Percentiles rank a stretch among this genome's conserved stretches.
Conservation (phyloP, 2,797 vertebrate genomes). For the Coracias cyanogaster region DNA sequence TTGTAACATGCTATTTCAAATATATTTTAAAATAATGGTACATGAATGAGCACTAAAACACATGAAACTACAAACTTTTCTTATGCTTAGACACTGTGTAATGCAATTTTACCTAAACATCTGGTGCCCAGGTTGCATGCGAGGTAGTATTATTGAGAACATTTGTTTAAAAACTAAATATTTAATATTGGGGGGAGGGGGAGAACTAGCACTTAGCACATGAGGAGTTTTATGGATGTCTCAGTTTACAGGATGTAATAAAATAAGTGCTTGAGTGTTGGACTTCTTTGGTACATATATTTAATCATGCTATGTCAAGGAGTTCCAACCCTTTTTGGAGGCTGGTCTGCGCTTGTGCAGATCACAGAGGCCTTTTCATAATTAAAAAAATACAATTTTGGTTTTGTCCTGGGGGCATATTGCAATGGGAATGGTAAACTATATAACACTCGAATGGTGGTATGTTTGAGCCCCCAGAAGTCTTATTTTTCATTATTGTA, state of each 20-base stretch:
- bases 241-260: slow-evolving; percentile 77
- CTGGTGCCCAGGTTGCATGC: slow-evolving; percentile 78
- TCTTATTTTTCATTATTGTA: slow-evolving; percentile 68
- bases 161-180: slow-evolving; percentile 77
- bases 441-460: not conserved
- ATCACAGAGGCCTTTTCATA: slow-evolving; percentile 54
- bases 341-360: slow-evolving; percentile 45
- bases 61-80: slow-evolving; percentile 68
- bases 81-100: slow-evolving; percentile 62
- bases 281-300: slow-evolving; percentile 73
- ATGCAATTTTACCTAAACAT: slow-evolving; percentile 75
- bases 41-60: slow-evolving; percentile 71
- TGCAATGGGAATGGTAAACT: slow-evolving; percentile 6
- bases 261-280: slow-evolving; percentile 70
- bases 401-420: slow-evolving; percentile 45
- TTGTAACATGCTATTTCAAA: slow-evolving; percentile 69
- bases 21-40: slow-evolving; percentile 65
- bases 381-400: slow-evolving; percentile 60
- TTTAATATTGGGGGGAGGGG: slow-evolving; percentile 66
- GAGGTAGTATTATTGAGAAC: slow-evolving; percentile 74
- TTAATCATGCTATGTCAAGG: slow-evolving; percentile 67
- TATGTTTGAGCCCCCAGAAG: slow-evolving; percentile 36
- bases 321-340: slow-evolving; percentile 37
- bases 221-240: slow-evolving; percentile 73
- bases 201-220: slow-evolving; percentile 63